phyloP scores from a whole-genome alignment of 2,888 invertebrate species.

The Anorthoa munda region DNA sequence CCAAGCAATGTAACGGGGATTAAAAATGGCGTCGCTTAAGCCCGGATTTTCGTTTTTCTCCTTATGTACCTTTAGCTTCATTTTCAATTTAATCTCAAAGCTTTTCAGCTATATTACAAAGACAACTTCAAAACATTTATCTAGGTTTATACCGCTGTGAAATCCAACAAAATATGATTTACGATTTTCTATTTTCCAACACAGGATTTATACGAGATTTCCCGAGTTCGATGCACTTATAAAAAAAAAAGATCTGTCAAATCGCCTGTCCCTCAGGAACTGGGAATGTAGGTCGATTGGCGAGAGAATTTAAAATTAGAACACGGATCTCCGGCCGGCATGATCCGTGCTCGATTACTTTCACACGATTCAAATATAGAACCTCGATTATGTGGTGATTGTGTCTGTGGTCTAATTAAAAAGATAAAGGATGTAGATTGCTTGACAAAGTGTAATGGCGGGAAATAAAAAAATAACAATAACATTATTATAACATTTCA shows the following conservation, averaged over 20 bases:
- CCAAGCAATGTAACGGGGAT: slow-evolving; percentile 4
- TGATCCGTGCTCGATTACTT: slow-evolving; percentile 65
- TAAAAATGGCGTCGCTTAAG: slow-evolving; percentile 9
- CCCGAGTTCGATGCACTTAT: slow-evolving; percentile 52
- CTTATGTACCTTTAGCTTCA: background rate
- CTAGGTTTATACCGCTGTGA: slow-evolving; percentile 33
- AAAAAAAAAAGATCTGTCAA: slow-evolving; percentile 53
- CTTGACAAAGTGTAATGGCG: background rate
- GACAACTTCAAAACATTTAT: slow-evolving; percentile 20
- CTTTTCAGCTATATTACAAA: background rate
- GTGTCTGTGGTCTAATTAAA: slow-evolving; percentile 21
- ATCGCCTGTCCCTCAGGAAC: slow-evolving; percentile 60
- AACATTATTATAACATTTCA: background rate
- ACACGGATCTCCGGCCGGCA: slow-evolving; percentile 64
- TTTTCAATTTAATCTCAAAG: no score
- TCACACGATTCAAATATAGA: slow-evolving; percentile 60
- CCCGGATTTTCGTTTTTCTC: slow-evolving; percentile 18
- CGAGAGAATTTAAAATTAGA: slow-evolving; percentile 75
- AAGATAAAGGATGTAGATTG: background rate
- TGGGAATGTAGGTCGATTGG: slow-evolving; percentile 75
- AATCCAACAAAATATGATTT: slow-evolving; percentile 28
- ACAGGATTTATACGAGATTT: slow-evolving; percentile 32
- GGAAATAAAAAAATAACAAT: background rate
- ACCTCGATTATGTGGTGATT: slow-evolving; percentile 29
- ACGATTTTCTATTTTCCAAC: slow-evolving; percentile 23